Conservation (phyloP, 2,113 vertebrate genomes). For the Dasyprocta punctata region DNA sequence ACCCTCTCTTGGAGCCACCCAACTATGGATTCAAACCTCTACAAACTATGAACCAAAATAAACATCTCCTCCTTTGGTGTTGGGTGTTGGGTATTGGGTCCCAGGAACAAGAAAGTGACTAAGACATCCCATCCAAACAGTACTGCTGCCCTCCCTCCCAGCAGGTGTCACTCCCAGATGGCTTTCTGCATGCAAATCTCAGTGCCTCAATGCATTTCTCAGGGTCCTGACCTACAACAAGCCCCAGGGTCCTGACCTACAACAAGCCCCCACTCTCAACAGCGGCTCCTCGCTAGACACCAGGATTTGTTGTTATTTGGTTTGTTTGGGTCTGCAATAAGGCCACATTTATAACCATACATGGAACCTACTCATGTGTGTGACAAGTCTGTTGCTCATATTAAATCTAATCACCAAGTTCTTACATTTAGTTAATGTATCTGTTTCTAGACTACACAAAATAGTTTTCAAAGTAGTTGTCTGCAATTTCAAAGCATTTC, state of each 20-base stretch:
- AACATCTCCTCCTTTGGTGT: background rate
- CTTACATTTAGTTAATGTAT: background rate
- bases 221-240: too few relatives aligned
- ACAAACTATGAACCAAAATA: background rate
- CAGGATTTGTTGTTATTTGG: background rate
- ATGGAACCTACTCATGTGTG: background rate
- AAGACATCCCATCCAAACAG: background rate
- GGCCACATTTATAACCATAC: background rate
- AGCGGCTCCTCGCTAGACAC: too few relatives aligned
- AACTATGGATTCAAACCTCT: background rate
- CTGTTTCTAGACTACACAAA: background rate
- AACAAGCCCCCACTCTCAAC: background rate
- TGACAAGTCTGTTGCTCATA: background rate
- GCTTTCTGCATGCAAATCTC: background rate
- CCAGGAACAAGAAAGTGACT: background rate
- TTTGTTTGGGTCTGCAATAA: background rate
- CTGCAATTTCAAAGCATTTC: background rate
- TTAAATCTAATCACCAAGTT: background rate
- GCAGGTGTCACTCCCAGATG: background rate
- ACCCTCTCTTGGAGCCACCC: background rate
- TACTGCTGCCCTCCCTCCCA: background rate
- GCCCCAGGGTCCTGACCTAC: background rate
- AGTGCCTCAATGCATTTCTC: background rate
- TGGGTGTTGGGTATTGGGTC: background rate
- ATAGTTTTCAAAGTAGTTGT: background rate